Base-by-base conservation (phyloP, 2,888 invertebrate genomes). In the Halictus quadricinctus region DNA sequence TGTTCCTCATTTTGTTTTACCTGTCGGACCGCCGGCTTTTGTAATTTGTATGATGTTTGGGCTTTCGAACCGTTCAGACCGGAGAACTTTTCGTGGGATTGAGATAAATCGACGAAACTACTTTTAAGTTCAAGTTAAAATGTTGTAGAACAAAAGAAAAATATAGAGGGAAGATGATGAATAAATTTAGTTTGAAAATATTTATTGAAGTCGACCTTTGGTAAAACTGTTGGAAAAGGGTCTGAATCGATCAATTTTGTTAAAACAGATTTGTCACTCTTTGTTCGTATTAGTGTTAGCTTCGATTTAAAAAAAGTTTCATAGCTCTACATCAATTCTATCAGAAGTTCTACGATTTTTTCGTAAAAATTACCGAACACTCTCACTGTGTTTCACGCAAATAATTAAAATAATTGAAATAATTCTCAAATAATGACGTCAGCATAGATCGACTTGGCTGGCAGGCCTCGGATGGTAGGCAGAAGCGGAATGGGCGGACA, bases 351-450 rank as follows among this genome's bases (percentile, higher is more conserved):
- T 36, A 36, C 5, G 36, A 36, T 36, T 36, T 36, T 29, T 36
- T 36, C 36, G 36, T 36, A 36, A 36, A 36, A 36, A 36, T 36
- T 36, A 36, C 36, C 36, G 0, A 36, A 36, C 1, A 36, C 36
- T 36, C 5, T 5, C 36, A 36, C 36, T 36, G 36, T 2, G 36
- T 36, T 36, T 36, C 36, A 36, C 5, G 5, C 4, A 36, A 36
- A 36, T 36, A 36, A 36, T 36, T 36, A 0, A 36, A 36, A 36
- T 4, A 36, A 36, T 36, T 36, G 36, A 0, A 21, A 41, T 18
- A 69, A 41, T 69, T 41, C 41, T 10, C 41, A 82, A 88, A 88
- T 90, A 88, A 87, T 86, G 86, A 90, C 84, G 85, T 87, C 88
- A 82, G 89, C 84, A 60, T 76, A 80, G 73, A 21, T 41, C 21